phyloP scores from a whole-genome alignment of 2,113 vertebrate genomes.

The Apodemus speciosus region DNA sequence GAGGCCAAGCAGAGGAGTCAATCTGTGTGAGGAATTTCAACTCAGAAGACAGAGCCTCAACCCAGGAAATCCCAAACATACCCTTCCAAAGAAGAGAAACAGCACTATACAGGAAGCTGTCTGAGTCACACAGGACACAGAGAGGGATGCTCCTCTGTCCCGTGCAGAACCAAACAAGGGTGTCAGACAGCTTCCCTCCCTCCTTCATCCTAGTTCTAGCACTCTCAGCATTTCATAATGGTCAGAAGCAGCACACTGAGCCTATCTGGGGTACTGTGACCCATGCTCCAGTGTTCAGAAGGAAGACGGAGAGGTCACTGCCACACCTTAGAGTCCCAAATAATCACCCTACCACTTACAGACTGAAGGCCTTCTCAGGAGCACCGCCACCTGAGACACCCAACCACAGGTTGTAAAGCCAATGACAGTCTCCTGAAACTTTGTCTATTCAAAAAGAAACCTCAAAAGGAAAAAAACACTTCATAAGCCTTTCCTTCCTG shows the following conservation, averaged over 20 bases:
- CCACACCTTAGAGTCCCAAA: neutral
- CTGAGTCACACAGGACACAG: neutral
- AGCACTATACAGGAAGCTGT: neutral
- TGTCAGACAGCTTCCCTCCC: fast-evolving
- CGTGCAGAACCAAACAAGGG: fast-evolving
- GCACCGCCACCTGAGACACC: fast-evolving
- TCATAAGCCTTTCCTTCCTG: neutral
- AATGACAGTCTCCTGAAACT: fast-evolving
- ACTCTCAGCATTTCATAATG: fast-evolving
- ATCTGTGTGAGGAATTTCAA: neutral
- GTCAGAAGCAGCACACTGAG: fast-evolving
- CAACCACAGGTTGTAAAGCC: fast-evolving
- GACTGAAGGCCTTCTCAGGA: neutral
- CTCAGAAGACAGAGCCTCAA: neutral
- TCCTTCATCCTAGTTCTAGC: too few species aligned
- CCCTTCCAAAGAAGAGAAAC: fast-evolving
- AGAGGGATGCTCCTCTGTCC: fast-evolving
- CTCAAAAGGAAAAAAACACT: neutral
- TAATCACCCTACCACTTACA: neutral
- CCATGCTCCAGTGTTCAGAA: neutral
- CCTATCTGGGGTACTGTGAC: fast-evolving
- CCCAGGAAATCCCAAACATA: neutral
- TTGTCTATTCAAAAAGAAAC: neutral
- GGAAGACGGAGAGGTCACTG: fast-evolving
- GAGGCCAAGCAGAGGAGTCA: fast-evolving